phyloP scores from a whole-genome alignment of 2,888 invertebrate genomes.

The Nomada lathburiana region DNA sequence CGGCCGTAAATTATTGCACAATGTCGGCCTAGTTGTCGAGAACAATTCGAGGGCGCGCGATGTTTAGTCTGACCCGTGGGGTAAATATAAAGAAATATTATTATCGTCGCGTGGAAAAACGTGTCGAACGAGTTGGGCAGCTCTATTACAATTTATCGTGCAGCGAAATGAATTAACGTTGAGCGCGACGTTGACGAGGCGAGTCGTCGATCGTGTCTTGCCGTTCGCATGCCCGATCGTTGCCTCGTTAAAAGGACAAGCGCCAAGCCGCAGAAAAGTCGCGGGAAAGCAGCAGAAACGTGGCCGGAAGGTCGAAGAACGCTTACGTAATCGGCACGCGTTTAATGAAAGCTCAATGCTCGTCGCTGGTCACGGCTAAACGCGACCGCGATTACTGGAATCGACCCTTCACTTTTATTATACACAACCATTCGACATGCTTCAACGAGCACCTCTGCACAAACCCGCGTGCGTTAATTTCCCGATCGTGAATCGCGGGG shows the following conservation, averaged over 20 bases:
- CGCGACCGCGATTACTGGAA: slow-evolving; percentile 7
- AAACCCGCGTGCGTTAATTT: slow-evolving; percentile 58
- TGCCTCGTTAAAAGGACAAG: slow-evolving; percentile 6
- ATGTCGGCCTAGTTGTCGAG: slow-evolving; percentile 6
- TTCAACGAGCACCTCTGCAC: slow-evolving; percentile 19
- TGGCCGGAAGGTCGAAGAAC: not conserved
- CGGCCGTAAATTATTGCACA: slow-evolving; percentile 59
- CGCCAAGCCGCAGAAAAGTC: not conserved
- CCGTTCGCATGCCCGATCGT: too few species aligned
- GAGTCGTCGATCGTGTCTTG: not conserved
- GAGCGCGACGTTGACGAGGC: too few species aligned
- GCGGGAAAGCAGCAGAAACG: not conserved
- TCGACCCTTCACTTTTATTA: slow-evolving; percentile 62
- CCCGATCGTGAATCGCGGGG: slow-evolving; percentile 40
- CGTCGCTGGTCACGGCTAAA: not conserved
- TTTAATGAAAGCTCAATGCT: slow-evolving; percentile 13
- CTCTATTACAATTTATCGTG: too few species aligned
- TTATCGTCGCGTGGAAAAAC: not conserved
- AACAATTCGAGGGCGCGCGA: slow-evolving; percentile 6
- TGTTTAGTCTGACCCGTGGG: not conserved
- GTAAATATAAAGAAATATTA: not conserved
- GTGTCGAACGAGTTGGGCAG: not conserved
- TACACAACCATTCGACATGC: slow-evolving; percentile 52
- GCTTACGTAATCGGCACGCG: slow-evolving; percentile 11
- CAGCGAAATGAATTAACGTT: not conserved